Conservation (phyloP, 2,113 vertebrate species). For the Cynoglossus semilaevis region DNA sequence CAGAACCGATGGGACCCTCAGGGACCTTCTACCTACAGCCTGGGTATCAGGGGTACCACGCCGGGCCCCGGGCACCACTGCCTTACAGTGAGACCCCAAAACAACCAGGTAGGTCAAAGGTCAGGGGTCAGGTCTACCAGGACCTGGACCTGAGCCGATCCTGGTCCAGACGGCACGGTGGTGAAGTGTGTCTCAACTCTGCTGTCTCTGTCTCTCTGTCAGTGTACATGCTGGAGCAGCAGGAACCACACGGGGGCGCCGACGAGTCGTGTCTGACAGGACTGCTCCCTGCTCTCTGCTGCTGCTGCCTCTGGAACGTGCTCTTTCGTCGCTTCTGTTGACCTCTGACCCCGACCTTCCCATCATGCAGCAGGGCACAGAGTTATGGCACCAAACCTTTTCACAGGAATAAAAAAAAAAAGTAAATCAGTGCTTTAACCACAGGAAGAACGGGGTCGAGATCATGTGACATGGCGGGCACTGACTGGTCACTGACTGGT, state of each 20-base stretch:
- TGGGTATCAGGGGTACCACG: background rate
- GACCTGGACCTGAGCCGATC: background rate
- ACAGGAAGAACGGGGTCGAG: no score
- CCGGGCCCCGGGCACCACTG: conserved; percentile 1
- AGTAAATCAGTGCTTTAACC: no score
- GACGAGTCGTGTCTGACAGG: conserved; percentile 15
- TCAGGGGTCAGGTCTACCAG: no score
- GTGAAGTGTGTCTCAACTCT: background rate
- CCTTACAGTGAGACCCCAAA: conserved; percentile 2
- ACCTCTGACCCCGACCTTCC: background rate
- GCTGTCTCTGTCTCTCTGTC: background rate
- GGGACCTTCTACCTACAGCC: background rate
- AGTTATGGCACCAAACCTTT: background rate
- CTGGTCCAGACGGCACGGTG: background rate
- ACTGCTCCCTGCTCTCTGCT: conserved; percentile 42
- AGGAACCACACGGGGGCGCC: background rate
- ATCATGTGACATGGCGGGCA: no score
- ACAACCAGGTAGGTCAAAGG: conserved; percentile 25
- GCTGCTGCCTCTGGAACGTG: conserved; percentile 55
- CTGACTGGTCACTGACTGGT: no score
- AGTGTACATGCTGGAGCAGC: conserved; percentile 39
- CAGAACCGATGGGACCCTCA: background rate
- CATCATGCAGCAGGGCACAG: background rate
- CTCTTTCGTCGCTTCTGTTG: conserved; percentile 2
- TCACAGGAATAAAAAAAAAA: background rate